Percentiles rank a stretch among this genome's conserved stretches.
Conservation (phyloP, 2,888 invertebrate species). For the Agonopterix subpropinquella region DNA sequence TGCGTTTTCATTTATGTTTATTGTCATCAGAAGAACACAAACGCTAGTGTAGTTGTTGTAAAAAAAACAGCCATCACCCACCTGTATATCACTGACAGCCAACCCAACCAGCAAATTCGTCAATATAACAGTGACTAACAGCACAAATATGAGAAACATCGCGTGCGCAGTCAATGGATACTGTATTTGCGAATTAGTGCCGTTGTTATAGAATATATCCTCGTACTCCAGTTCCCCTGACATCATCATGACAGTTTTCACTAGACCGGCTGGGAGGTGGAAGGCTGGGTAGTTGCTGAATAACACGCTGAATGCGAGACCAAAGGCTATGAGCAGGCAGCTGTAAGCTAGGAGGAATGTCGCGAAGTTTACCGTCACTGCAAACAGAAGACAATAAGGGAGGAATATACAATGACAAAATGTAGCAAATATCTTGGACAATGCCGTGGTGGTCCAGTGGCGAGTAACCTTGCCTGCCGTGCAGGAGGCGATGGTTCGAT, state of each 20-base stretch:
- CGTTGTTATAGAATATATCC: slow-evolving; percentile 83
- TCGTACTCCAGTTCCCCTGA: slow-evolving; percentile 91
- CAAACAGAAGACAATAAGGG: slow-evolving; percentile 17
- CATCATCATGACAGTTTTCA: slow-evolving; percentile 93
- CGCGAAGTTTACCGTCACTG: slow-evolving; percentile 87
- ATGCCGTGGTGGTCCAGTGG: too few species aligned
- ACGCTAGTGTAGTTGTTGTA: too few species aligned
- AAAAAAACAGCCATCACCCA: slow-evolving; percentile 21
- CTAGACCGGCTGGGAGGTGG: slow-evolving; percentile 77
- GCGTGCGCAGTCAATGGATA: slow-evolving; percentile 85
- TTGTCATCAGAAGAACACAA: too few species aligned
- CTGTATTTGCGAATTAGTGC: slow-evolving; percentile 63
- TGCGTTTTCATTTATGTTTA: too few species aligned
- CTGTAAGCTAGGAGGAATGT: slow-evolving; percentile 88
- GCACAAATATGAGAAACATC: slow-evolving; percentile 84
- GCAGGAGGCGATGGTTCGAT: too few species aligned
- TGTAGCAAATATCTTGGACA: too few species aligned
- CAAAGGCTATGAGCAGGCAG: slow-evolving; percentile 87
- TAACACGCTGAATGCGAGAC: slow-evolving; percentile 87
- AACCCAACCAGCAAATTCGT: slow-evolving; percentile 90
- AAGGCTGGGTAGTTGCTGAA: slow-evolving; percentile 87
- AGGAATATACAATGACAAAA: too few species aligned
- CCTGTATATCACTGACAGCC: slow-evolving; percentile 89
- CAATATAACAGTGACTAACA: slow-evolving; percentile 87
- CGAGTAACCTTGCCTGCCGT: too few species aligned